Conservation (phyloP, 2,797 vertebrate species). For the Champsocephalus gunnari region DNA sequence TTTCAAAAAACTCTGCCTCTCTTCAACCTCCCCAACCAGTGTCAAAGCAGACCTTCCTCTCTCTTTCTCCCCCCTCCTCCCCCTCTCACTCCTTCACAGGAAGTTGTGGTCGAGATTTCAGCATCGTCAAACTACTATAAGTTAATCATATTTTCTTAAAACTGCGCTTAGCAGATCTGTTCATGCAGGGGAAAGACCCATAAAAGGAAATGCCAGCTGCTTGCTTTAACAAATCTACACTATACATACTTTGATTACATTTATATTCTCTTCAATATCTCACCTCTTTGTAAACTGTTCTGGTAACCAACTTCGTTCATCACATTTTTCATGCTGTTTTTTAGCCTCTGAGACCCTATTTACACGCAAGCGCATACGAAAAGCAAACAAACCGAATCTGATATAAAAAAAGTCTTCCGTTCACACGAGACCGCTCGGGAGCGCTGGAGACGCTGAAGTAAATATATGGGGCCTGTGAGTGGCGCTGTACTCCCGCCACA, state of each 20-base stretch:
- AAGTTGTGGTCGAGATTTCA: slow-evolving; percentile 71
- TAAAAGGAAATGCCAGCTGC: neutral
- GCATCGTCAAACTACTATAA: slow-evolving; percentile 54
- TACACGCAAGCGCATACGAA: no score
- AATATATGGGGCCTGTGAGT: no score
- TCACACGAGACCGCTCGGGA: no score
- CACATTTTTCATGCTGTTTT: no score
- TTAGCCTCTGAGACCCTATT: no score
- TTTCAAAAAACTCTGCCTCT: slow-evolving; percentile 34
- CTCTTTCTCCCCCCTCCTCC: slow-evolving; percentile 15
- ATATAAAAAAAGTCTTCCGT: no score
- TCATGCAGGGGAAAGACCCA: slow-evolving; percentile 5
- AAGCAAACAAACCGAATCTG: no score
- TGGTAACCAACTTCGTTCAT: no score
- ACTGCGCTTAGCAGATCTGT: slow-evolving; percentile 2
- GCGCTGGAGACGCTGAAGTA: no score
- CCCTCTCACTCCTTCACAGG: slow-evolving; percentile 65
- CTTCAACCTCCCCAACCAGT: slow-evolving; percentile 26
- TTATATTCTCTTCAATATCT: neutral
- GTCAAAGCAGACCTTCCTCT: slow-evolving; percentile 45
- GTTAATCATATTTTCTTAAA: slow-evolving; percentile 26
- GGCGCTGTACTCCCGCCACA: no score
- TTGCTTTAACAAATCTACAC: neutral
- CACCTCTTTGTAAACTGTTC: neutral
- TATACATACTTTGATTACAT: neutral